Percentiles rank a stretch among this genome's conserved stretches.
Conservation (phyloP, 1,140 invertebrate genomes). For the Mycetomoellerius zeteki region DNA sequence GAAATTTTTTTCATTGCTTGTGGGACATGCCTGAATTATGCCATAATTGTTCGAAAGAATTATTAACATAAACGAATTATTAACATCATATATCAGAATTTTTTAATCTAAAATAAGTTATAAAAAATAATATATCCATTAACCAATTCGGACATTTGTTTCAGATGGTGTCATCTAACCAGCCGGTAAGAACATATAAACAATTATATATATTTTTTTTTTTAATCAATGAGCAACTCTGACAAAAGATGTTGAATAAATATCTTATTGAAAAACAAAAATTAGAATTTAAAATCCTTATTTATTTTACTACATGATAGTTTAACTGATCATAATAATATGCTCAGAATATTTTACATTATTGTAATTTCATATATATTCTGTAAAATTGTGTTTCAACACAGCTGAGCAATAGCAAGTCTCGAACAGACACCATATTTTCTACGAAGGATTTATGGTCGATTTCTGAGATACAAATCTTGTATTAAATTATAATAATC, state of each 20-base stretch:
- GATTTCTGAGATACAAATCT: slow-evolving; percentile 80
- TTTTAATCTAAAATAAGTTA: too few relatives aligned
- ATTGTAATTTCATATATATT: slow-evolving; percentile 73
- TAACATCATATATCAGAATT: too few relatives aligned
- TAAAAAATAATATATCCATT: slow-evolving; percentile 16
- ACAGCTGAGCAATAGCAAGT: slow-evolving; percentile 81
- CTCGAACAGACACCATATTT: slow-evolving; percentile 85
- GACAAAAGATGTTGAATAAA: slow-evolving; percentile 29
- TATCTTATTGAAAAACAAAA: slow-evolving; percentile 3
- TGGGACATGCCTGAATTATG: background rate
- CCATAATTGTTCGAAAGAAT: background rate
- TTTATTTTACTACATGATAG: background rate
- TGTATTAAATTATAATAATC: slow-evolving; percentile 45
- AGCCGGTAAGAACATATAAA: slow-evolving; percentile 79
- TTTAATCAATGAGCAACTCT: background rate
- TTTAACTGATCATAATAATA: slow-evolving; percentile 26
- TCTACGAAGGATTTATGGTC: slow-evolving; percentile 78
- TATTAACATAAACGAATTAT: too few relatives aligned
- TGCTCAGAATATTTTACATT: slow-evolving; percentile 75
- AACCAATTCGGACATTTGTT: slow-evolving; percentile 38
- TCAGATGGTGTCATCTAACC: slow-evolving; percentile 82
- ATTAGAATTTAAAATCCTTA: slow-evolving; percentile 21
- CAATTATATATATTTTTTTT: background rate
- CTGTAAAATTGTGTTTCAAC: slow-evolving; percentile 61
- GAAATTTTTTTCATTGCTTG: background rate